phyloP scores from a whole-genome alignment of 1,140 invertebrate species.

The Potamilus streckersoni region DNA sequence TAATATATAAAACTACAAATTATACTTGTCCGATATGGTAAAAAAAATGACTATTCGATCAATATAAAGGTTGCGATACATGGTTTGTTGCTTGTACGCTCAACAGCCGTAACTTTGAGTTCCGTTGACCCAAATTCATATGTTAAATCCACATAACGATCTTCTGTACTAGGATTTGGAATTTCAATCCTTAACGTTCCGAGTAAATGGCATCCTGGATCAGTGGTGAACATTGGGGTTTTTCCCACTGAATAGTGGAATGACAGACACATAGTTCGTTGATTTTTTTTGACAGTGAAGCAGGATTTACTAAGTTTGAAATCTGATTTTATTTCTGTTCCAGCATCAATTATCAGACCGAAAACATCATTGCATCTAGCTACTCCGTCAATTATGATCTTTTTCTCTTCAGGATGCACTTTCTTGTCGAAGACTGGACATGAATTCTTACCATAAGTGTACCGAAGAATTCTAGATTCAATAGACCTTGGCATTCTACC shows the following conservation, averaged over 20 bases:
- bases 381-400: neutral
- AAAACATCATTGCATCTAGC: neutral
- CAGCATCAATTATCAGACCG: conserved; percentile 1
- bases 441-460: neutral
- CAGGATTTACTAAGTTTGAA: neutral
- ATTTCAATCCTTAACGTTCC: neutral
- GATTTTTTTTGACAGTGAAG: neutral
- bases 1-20: too few species aligned
- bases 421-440: neutral
- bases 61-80: conserved; percentile 3
- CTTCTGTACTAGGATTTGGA: conserved; percentile 1
- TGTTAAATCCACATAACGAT: neutral
- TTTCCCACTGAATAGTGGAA: conserved; percentile 1
- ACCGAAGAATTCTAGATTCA: conserved; percentile 2
- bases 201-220: neutral
- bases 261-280: neutral
- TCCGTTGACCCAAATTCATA: conserved; percentile 13
- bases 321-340: conserved; percentile 7
- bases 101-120: neutral
- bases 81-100: conserved; percentile 3
- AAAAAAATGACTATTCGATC: neutral
- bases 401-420: neutral
- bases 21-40: too few species aligned
- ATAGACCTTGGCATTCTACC: conserved; percentile 9
- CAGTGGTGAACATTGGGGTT: conserved; percentile 6